Conservation (phyloP, 1,140 invertebrate genomes). For the Papilio polytes region DNA sequence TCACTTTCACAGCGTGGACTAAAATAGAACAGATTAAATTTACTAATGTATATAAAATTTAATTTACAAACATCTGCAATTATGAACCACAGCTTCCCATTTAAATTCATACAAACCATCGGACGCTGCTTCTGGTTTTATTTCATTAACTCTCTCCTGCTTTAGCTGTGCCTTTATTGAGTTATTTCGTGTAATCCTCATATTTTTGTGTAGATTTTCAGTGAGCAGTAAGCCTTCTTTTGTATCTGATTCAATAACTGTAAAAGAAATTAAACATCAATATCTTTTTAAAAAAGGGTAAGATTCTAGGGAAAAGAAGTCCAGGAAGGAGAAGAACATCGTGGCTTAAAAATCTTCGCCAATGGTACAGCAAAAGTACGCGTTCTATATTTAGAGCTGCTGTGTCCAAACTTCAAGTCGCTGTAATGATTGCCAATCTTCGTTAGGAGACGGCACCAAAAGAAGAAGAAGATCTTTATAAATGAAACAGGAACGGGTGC, state of each 20-base stretch:
- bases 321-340: too few relatives aligned
- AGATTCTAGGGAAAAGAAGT: too few relatives aligned
- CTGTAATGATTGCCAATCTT: too few relatives aligned
- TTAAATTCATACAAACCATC: background rate
- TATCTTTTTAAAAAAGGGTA: too few relatives aligned
- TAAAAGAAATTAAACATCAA: background rate
- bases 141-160: background rate
- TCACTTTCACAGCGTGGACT: background rate
- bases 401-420: too few relatives aligned
- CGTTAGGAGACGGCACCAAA: too few relatives aligned
- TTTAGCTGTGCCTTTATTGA: background rate
- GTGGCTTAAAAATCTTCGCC: too few relatives aligned
- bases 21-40: background rate
- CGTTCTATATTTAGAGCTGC: too few relatives aligned
- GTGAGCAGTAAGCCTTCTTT: background rate
- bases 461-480: background rate
- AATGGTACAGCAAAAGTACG: too few relatives aligned
- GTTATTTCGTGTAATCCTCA: constrained; percentile 4
- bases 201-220: background rate
- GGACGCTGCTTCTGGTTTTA: background rate
- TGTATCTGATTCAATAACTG: background rate
- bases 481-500: too few relatives aligned
- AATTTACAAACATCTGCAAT: background rate
- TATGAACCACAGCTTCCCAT: background rate
- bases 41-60: background rate